Percentiles rank a stretch among this genome's conserved stretches.
Conservation (phyloP, 2,797 vertebrate species). For the Pseudomugil tenellus region DNA sequence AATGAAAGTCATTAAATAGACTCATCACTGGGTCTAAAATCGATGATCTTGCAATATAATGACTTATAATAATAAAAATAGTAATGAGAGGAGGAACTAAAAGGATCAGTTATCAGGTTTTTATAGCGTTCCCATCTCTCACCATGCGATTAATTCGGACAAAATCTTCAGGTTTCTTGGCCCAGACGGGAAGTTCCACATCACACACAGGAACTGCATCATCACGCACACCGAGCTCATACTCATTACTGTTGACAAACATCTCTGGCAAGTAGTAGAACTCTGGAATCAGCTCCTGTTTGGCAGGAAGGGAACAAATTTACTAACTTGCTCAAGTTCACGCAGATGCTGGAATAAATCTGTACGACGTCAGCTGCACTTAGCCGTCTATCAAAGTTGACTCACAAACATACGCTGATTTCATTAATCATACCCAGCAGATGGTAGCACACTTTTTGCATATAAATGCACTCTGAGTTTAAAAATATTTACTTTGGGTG, state of each 20-base stretch:
- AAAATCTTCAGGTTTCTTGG: slow-evolving; percentile 98
- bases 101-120: background rate
- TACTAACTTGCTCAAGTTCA: background rate
- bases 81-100: too few relatives aligned
- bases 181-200: slow-evolving; percentile 95
- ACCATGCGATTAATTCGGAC: slow-evolving; percentile 99
- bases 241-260: slow-evolving; percentile 97
- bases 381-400: background rate
- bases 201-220: slow-evolving; percentile 90
- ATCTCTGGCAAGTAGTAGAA: slow-evolving; percentile 99
- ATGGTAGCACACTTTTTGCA: background rate
- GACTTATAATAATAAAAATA: too few relatives aligned
- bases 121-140: slow-evolving; percentile 52
- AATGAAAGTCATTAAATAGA: background rate
- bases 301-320: slow-evolving; percentile 1
- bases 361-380: background rate
- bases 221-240: slow-evolving; percentile 90
- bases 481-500: background rate
- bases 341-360: background rate
- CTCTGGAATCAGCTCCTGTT: slow-evolving; percentile 94
- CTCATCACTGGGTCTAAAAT: too few relatives aligned
- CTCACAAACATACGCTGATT: background rate
- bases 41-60: too few relatives aligned
- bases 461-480: background rate
- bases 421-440: slow-evolving; percentile 1